These are phyloP conservation scores for Anguilla japonica DNA, from an alignment of 2,113 vertebrate species.

Conservation along the genomic window DNA sequence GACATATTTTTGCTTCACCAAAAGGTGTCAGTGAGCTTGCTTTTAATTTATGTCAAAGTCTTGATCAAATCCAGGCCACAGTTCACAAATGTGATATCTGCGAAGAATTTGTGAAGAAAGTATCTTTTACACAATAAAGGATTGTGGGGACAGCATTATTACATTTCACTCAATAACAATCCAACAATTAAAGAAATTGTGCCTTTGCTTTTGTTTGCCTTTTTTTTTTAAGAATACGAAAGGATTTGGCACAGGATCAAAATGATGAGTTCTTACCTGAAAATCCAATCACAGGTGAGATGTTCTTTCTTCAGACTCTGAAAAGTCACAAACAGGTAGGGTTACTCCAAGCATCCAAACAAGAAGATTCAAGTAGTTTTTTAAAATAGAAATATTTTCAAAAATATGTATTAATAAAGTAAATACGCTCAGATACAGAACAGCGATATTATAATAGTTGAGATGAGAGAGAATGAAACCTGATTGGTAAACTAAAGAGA, in stretches of 20 bases:
- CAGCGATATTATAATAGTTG: neutral
- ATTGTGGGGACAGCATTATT: too few relatives aligned
- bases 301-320: neutral
- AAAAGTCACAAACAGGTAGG: neutral
- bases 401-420: too few relatives aligned
- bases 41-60: too few relatives aligned
- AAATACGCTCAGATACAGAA: neutral
- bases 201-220: neutral
- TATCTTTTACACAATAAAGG: too few relatives aligned
- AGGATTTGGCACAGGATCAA: neutral
- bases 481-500: too few relatives aligned
- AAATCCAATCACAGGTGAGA: neutral
- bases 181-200: neutral
- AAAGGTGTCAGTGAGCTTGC: too few relatives aligned
- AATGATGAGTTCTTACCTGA: neutral
- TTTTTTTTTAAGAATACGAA: neutral
- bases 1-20: too few relatives aligned
- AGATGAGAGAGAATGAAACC: too few relatives aligned
- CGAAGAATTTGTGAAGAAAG: too few relatives aligned
- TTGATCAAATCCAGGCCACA: too few relatives aligned
- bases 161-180: neutral
- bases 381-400: too few relatives aligned
- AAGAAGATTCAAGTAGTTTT: neutral
- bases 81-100: too few relatives aligned
- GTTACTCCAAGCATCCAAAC: neutral